Base-by-base conservation (phyloP, 2,888 invertebrate genomes). In the Chymomyza caudatula region DNA sequence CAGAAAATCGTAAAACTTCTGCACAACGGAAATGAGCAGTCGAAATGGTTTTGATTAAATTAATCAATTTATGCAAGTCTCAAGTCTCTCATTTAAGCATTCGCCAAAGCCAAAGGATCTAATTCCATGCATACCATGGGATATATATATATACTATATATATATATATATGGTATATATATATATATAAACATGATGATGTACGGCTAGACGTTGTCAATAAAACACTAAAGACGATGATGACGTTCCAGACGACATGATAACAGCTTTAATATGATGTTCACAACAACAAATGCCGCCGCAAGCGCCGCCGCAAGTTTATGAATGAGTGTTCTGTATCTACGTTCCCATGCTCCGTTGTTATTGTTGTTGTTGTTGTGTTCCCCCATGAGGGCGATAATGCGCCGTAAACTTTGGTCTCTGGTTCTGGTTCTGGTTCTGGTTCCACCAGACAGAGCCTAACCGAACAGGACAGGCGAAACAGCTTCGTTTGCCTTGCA, bases 11-110 rank as follows among this genome's bases (percentile, higher is more conserved):
- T 15, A 61, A 61, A 49, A 51, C 47, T n/a, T 49, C 15, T 59
- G 29, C 20, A 8, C 59, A 59, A 51, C 63, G 63, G 63, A 63
- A 63, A 57, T 63, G 63, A 63, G 57, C 63, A 63, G 63, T 57
- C 63, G 43, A 62, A 62, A 57, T 57, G 52, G 22, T 19, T 52
- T 57, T 22, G 49, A n/a, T 52, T 37, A 17, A 43, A 62, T 37
- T 17, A 47, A 19, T 47, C 47, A 47, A 47, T 47, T 17, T 47
- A 13, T 47, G n/a, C 53, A 53, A 53, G 11, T 11, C 29, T 37
- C 11, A 11, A 13, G 29, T 11, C 11, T 37, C 11, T 4, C 25
- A 1, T 11, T 29, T 8, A 29, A 29, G 29, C 29, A 29, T 29
- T 8, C 8, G 8, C 29, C 11, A 2, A 37, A 37, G 29, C 29